Evolutionary conservation across 2,113 vertebrate species (phyloP).

Genomic region (Serilophus lunatus): DNA sequence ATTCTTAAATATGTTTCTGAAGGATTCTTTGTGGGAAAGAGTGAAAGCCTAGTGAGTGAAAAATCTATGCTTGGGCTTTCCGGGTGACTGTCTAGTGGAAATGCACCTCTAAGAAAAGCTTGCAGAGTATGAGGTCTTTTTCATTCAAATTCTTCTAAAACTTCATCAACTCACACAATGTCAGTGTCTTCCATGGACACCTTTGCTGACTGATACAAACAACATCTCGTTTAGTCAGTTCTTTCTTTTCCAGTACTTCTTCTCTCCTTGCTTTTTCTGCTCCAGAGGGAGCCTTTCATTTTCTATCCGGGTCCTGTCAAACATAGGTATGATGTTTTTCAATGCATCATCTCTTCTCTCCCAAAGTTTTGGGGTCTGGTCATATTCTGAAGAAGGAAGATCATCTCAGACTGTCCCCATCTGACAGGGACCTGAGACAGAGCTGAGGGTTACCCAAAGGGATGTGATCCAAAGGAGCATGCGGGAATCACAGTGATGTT

Average conservation of each 20-base stretch:
- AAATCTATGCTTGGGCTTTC: not conserved
- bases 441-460: not conserved
- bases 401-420: not conserved
- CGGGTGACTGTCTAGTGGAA: not conserved
- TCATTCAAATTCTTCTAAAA: not conserved
- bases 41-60: not conserved
- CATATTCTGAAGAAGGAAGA: not conserved
- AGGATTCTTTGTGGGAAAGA: not conserved
- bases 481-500: fast-evolving
- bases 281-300: not conserved
- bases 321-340: not conserved
- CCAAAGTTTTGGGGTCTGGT: not conserved
- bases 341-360: not conserved
- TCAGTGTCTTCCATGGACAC: not conserved
- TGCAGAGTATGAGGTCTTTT: not conserved
- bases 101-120: not conserved
- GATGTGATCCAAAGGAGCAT: fast-evolving
- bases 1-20: not conserved
- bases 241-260: not conserved
- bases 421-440: not conserved
- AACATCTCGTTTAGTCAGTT: not conserved
- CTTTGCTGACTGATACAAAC: not conserved
- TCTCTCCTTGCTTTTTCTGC: not conserved
- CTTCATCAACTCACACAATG: not conserved
- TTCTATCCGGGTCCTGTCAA: not conserved